These are phyloP conservation scores for Nipponacmea schrenckii DNA, from an alignment of 2,888 invertebrate species.

Conservation along the genomic window DNA sequence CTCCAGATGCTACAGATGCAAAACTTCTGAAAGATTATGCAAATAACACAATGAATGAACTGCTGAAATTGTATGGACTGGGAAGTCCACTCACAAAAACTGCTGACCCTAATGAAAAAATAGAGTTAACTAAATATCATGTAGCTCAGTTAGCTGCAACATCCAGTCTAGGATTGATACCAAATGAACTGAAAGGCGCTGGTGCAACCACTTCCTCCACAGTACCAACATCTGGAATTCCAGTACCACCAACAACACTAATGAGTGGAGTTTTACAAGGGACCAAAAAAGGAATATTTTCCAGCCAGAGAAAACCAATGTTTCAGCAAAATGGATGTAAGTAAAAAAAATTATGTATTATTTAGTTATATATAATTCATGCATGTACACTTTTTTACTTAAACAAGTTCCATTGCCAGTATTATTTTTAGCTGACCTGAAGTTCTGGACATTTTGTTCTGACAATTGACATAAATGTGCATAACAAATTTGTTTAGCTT, in stretches of 20 bases:
- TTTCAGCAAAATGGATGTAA: slow-evolving; percentile 20
- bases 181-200: not conserved
- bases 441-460: no score
- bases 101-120: not conserved
- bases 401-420: no score
- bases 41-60: slow-evolving; percentile 82
- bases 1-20: slow-evolving; percentile 19
- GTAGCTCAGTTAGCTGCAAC: slow-evolving; percentile 9
- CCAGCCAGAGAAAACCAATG: slow-evolving; percentile 12
- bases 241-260: not conserved
- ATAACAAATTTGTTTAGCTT: no score
- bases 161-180: not conserved
- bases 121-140: slow-evolving; percentile 1
- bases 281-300: slow-evolving; percentile 12
- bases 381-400: not conserved
- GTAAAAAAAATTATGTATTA: not conserved
- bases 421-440: no score
- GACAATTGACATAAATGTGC: no score
- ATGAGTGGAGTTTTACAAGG: slow-evolving; percentile 9
- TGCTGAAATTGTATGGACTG: slow-evolving; percentile 81
- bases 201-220: no score
- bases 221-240: not conserved
- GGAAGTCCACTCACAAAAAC: slow-evolving; percentile 72
- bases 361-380: not conserved
- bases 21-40: slow-evolving; percentile 79